These are phyloP conservation scores for Melanotaenia duboulayi DNA, from an alignment of 2,113 vertebrate genomes.

Conservation along the genomic window DNA sequence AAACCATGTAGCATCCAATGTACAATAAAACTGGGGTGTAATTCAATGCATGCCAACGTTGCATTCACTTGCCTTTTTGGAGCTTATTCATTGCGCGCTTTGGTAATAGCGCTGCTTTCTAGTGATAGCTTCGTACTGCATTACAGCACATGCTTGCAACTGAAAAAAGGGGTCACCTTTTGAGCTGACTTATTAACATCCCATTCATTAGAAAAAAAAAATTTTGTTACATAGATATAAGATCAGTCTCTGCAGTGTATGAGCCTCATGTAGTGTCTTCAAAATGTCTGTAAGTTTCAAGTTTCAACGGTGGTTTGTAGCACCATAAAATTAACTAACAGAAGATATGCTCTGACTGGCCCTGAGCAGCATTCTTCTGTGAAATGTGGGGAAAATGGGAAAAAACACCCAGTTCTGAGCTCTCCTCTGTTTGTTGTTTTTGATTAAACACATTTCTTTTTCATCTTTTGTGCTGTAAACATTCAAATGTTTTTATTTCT, in stretches of 20 bases:
- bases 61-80: slow-evolving; percentile 68
- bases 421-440: slow-evolving; percentile 24
- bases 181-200: slow-evolving; percentile 35
- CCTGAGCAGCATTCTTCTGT: slow-evolving; percentile 9
- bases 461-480: slow-evolving; percentile 29
- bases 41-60: slow-evolving; percentile 67
- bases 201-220: slow-evolving; percentile 16
- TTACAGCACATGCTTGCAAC: slow-evolving; percentile 58
- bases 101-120: slow-evolving; percentile 60
- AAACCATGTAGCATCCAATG: slow-evolving; percentile 69
- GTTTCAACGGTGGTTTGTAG: slow-evolving; percentile 32
- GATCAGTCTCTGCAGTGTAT: slow-evolving; percentile 19
- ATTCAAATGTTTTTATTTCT: slow-evolving; percentile 31
- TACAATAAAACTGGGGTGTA: slow-evolving; percentile 57
- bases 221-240: slow-evolving; percentile 44
- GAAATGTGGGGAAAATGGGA: neutral
- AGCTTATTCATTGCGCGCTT: slow-evolving; percentile 56
- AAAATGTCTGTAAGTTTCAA: slow-evolving; percentile 41
- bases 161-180: slow-evolving; percentile 41
- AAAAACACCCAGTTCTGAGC: slow-evolving; percentile 27
- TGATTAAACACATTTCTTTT: slow-evolving; percentile 12
- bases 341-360: slow-evolving; percentile 14
- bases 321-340: slow-evolving; percentile 13
- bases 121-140: slow-evolving; percentile 59
- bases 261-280: slow-evolving; percentile 31